A percentile compares a stretch with the other conserved stretches of the same genome.
phyloP scores from a whole-genome alignment of 2,888 invertebrate species.

The Lepidocyrtoides sp. region DNA sequence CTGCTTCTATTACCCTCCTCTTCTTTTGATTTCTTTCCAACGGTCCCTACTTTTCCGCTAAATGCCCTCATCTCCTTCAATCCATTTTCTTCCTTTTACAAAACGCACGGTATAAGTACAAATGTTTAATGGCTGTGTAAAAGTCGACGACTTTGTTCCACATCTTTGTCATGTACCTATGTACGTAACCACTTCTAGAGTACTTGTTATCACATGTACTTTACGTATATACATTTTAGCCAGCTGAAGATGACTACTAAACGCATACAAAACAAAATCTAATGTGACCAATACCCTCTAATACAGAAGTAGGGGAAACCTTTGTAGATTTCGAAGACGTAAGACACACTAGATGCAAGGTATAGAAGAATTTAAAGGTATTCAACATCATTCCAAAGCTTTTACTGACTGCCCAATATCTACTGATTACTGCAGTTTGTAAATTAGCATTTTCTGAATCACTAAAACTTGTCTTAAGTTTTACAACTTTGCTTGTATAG shows the following conservation, averaged over 20 bases:
- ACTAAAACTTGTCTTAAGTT: too few relatives aligned
- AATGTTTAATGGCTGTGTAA: conserved; percentile 16
- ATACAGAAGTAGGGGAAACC: too few relatives aligned
- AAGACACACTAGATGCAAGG: too few relatives aligned
- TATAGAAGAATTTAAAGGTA: too few relatives aligned
- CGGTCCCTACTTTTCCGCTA: conserved; percentile 1
- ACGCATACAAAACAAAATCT: neutral
- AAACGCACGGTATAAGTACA: conserved; percentile 6
- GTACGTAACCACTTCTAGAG: too few relatives aligned
- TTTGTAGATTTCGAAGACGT: too few relatives aligned
- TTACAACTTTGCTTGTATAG: neutral
- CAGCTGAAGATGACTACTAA: neutral
- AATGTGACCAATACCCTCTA: too few relatives aligned
- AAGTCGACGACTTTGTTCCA: conserved; percentile 30
- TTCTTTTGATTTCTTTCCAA: neutral
- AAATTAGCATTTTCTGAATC: too few relatives aligned
- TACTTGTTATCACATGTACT: too few relatives aligned
- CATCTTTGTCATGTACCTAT: neutral
- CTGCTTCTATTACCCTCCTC: conserved; percentile 27
- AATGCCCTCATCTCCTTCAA: conserved; percentile 1
- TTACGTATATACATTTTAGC: neutral
- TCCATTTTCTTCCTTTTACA: conserved; percentile 32
- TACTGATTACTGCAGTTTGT: neutral
- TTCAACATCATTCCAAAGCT: neutral
- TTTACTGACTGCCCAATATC: neutral